A percentile compares a stretch with the other conserved stretches of the same genome.
Evolutionary conservation across 2,797 vertebrate genomes (phyloP).

Genomic region (Phoxinus dragarum): DNA sequence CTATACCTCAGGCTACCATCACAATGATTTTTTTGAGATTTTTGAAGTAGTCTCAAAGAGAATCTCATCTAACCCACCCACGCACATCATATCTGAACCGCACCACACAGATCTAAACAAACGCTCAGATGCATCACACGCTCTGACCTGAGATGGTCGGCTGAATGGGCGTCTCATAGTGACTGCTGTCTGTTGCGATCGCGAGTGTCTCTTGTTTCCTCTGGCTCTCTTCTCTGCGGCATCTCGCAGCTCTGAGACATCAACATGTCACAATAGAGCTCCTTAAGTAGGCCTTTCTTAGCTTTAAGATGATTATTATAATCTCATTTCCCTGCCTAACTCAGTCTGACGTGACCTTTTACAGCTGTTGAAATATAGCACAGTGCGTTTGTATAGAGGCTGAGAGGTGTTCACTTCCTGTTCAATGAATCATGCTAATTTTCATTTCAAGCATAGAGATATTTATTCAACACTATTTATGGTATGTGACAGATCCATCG

Average conservation of each 20-base stretch:
- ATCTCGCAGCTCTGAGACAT: slow-evolving; percentile 74
- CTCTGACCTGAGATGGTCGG: slow-evolving; percentile 73
- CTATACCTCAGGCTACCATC: slow-evolving; percentile 49
- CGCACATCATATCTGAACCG: slow-evolving; percentile 59
- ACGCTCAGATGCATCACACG: slow-evolving; percentile 2
- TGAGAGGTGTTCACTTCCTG: slow-evolving; percentile 21
- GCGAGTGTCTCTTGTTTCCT: slow-evolving; percentile 74
- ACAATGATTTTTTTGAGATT: slow-evolving; percentile 45
- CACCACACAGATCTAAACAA: slow-evolving; percentile 50
- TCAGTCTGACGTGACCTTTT: slow-evolving; percentile 51
- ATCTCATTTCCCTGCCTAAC: slow-evolving; percentile 41
- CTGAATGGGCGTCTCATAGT: slow-evolving; percentile 79
- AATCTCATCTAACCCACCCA: slow-evolving; percentile 35
- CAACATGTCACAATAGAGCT: slow-evolving; percentile 20
- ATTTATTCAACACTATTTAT: slow-evolving; percentile 61
- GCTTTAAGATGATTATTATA: slow-evolving; percentile 42
- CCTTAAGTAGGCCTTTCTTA: slow-evolving; percentile 12
- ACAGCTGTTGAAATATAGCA: slow-evolving; percentile 15
- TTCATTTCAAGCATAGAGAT: slow-evolving; percentile 61
- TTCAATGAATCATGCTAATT: slow-evolving; percentile 28
- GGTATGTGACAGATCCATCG: slow-evolving; percentile 59
- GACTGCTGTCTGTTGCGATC: slow-evolving; percentile 75
- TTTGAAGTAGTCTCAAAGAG: slow-evolving; percentile 25
- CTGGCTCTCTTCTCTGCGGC: slow-evolving; percentile 72
- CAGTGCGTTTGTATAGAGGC: background rate